phyloP scores from a whole-genome alignment of 2,888 invertebrate species.

The Pteria penguin region DNA sequence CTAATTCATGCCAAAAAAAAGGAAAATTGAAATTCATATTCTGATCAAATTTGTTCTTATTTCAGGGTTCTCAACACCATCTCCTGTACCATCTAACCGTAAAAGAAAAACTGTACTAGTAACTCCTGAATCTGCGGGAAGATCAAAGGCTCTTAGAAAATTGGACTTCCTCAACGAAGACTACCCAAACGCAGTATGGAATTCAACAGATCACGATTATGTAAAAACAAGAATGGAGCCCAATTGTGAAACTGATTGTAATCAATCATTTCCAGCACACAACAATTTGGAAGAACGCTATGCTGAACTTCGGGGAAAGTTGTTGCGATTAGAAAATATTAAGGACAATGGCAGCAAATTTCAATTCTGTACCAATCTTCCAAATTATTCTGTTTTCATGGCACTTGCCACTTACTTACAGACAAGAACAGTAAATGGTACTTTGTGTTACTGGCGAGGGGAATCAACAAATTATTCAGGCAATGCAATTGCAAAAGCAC shows the following conservation, averaged over 20 bases:
- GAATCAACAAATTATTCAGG: background rate
- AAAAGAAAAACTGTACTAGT: background rate
- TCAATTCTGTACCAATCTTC: slow-evolving; percentile 47
- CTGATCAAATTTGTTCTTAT: background rate
- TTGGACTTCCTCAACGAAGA: background rate
- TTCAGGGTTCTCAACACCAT: background rate
- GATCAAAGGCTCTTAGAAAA: background rate
- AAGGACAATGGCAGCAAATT: slow-evolving; percentile 40
- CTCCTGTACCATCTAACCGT: background rate
- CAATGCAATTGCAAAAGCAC: slow-evolving; percentile 4
- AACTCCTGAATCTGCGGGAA: background rate
- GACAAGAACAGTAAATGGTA: slow-evolving; percentile 5
- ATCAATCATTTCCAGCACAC: background rate
- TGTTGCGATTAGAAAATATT: slow-evolving; percentile 25
- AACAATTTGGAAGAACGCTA: background rate
- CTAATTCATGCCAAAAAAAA: too few species aligned
- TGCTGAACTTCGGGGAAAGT: background rate
- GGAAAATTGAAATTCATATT: too few species aligned
- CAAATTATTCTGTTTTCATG: slow-evolving; percentile 36
- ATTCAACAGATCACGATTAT: background rate
- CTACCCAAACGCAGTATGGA: background rate
- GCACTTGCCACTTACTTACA: slow-evolving; percentile 18
- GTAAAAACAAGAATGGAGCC: background rate
- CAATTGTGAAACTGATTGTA: background rate
- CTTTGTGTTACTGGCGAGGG: slow-evolving; percentile 31